Evolutionary conservation across 2,797 vertebrate species (phyloP), one percentile per base, ranked within the genome.

Genomic region (Discoglossus pictus): DNA sequence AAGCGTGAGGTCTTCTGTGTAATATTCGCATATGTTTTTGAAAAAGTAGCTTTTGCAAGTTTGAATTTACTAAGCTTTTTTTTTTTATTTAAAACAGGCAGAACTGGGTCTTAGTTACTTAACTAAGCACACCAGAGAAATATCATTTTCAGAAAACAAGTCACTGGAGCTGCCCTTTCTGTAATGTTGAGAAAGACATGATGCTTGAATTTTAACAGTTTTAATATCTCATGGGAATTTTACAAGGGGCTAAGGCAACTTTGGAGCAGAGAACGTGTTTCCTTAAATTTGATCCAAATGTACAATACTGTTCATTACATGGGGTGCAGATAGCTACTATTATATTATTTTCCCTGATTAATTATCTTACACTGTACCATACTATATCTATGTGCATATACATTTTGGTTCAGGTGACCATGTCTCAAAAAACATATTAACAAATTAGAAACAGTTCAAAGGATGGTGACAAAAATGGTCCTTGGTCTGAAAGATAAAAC

Each of bases 11-110:
- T 64, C 44, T 58, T 47, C 12, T 24, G 12, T 50, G 53, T 51
- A 50, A 63, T 48, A 55, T 48, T n/a, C 31, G 43, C 42, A 48
- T 56, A 62, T 27, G 38, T 27, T 60, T 69, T 59, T 52, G 44
- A 35, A 59, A 65, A 65, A 59, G 48, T 40, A 58, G 60, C 67
- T 55, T 65, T 53, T 59, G 46, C 27, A 44, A 65, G 53, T 18
- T 64, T 46, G 39, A 24, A 51, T 64, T 71, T 56, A 48, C 43
- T 55, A 50, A 8, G 27, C 27, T 31, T 58, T 70, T 58, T 34
- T 43, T 63, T 64, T 44, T 71, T 52, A 71, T 71, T 71, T 65
- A 63, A 71, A 64, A 24, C 68, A 71, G 68, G 40, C 52, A 70
- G 40, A 71, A 59, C 46, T 51, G 55, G 23, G 36, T 52, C 25